These are phyloP conservation scores for Penaeus indicus DNA, from an alignment of 1,140 invertebrate species.

Conservation along the genomic window DNA sequence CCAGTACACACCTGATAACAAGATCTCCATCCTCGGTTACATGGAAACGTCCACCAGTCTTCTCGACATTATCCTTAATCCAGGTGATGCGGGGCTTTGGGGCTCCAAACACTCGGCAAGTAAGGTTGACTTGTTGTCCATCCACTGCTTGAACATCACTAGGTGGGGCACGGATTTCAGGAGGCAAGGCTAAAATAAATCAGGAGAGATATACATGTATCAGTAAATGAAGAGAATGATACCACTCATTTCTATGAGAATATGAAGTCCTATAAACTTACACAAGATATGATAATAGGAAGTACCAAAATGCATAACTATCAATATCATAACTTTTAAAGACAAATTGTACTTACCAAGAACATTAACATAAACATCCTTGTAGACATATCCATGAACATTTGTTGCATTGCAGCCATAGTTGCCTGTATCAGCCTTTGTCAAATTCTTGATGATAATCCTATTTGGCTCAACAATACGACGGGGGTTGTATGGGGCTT, in stretches of 20 bases:
- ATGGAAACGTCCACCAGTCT: slow-evolving; percentile 87
- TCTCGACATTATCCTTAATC: slow-evolving; percentile 84
- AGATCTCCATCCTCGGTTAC: slow-evolving; percentile 85
- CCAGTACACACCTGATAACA: slow-evolving; percentile 76
- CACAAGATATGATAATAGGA: too few relatives aligned
- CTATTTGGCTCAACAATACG: slow-evolving; percentile 78
- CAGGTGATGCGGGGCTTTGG: slow-evolving; percentile 96
- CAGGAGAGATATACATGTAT: neutral
- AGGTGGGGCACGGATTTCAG: slow-evolving; percentile 89
- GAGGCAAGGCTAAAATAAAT: slow-evolving; percentile 76
- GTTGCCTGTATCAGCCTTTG: slow-evolving; percentile 93
- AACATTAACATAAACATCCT: slow-evolving; percentile 98
- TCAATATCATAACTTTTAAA: neutral
- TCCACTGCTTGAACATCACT: slow-evolving; percentile 85
- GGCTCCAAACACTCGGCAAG: slow-evolving; percentile 94
- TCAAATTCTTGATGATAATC: slow-evolving; percentile 86
- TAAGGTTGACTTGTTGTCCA: slow-evolving; percentile 84
- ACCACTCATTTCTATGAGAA: too few relatives aligned
- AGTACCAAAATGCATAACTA: slow-evolving; percentile 22
- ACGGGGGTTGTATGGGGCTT: slow-evolving; percentile 82
- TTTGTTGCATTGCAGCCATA: slow-evolving; percentile 98
- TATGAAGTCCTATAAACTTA: too few relatives aligned
- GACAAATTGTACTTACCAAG: slow-evolving; percentile 75
- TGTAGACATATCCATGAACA: slow-evolving; percentile 96
- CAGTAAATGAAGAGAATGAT: too few relatives aligned